Base-by-base conservation (phyloP, 2,888 invertebrate genomes). In the Pollenia labialis region DNA sequence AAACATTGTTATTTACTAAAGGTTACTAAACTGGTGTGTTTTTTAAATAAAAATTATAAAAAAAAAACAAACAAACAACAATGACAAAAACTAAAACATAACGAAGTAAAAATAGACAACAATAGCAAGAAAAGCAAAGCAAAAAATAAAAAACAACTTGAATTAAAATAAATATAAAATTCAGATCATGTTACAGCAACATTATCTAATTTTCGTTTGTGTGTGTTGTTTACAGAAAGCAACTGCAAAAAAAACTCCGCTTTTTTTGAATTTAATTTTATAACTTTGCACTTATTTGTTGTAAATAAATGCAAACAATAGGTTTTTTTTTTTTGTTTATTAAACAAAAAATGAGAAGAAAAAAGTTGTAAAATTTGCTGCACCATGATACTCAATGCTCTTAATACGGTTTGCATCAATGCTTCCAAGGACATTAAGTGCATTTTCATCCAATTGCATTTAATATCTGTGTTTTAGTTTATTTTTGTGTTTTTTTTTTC, bases 141-240 rank as follows among this genome's bases (percentile, higher is more conserved):
- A 44, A 12, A 23, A 54, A 74, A 74, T 4, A 52, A 44, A n/a
- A 64, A 58, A 66, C 18, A 52, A 56, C 71, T 60, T 68, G 66
- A 85, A 80, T 85, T 85, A 68, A 85, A 85, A 80, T 81, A 84
- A 81, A 84, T 87, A 87, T 87, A 84, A 87, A 87, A 87, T 87
- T 84, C 87, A 87, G 87, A 87, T 87, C 87, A 87, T 87, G 87
- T 87, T 87, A 84, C 84, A 81, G 81, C 72, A 87, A 84, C 87
- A 87, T 87, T 87, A 87, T 87, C 81, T 81, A 87, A 87, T 87
- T 81, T 62, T n/a, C 42, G 23, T 60, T 60, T 50, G 12, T n/a
- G 12, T n/a, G 60, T 71, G 64, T 12, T 74, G 72, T 52, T 60
- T 60, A 83, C 64, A 66, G 77, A 32, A 32, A 58, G 52, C 32